These are phyloP conservation scores for Himalopsyche kuldschensis DNA, from an alignment of 2,888 invertebrate species.

Conservation along the genomic window DNA sequence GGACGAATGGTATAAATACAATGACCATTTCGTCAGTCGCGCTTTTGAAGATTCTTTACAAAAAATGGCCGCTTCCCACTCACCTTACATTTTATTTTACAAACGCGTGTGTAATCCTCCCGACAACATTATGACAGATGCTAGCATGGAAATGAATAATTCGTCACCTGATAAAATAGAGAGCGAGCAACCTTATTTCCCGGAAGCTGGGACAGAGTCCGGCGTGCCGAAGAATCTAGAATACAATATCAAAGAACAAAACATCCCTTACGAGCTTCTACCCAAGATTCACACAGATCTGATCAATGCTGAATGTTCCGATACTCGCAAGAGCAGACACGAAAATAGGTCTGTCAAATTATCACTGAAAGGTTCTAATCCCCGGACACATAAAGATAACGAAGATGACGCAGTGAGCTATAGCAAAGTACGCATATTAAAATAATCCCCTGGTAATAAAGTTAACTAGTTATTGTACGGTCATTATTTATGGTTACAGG, in stretches of 20 bases:
- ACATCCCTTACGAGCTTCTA: neutral
- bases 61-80: slow-evolving; percentile 68
- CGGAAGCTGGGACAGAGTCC: neutral
- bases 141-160: too few species aligned
- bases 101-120: neutral
- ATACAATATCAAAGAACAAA: neutral
- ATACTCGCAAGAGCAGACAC: neutral
- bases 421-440: neutral
- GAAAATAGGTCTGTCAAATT: neutral
- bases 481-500: neutral
- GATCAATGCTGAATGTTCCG: neutral
- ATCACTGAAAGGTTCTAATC: neutral
- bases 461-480: neutral
- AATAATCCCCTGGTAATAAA: neutral
- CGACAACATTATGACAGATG: neutral
- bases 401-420: neutral
- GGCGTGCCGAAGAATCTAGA: too few species aligned
- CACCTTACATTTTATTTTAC: slow-evolving; percentile 84
- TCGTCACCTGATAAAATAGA: neutral
- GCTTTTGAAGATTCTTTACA: slow-evolving; percentile 65
- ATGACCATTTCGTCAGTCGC: slow-evolving; percentile 72
- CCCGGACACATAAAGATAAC: neutral
- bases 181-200: neutral
- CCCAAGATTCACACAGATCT: neutral
- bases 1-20: slow-evolving; percentile 76